Evolutionary conservation across 2,797 vertebrate genomes (phyloP), one percentile per base, ranked within the genome.

Genomic region (Poecilia gillii): DNA sequence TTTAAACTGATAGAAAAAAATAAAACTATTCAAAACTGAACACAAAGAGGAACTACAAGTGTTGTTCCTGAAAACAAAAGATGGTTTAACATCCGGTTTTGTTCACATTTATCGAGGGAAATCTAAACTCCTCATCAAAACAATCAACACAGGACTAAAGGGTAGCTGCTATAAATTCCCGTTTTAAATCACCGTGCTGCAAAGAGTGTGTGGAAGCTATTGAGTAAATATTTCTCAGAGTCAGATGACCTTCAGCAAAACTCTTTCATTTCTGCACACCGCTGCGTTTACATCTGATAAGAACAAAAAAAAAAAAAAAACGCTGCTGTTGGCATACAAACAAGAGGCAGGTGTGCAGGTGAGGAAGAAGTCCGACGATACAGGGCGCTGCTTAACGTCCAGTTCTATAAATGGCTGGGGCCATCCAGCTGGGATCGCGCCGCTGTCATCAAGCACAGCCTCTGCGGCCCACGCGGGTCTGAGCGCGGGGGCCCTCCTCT

Each of bases 351-450:
- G 62, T 80, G 74, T 70, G 86, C 88, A 93, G 88, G 89, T 92
- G 88, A 87, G 77, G 80, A 78, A 74, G 11, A 84, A 88, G 85
- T 83, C 89, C 83, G 90, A 83, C 92, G 90, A 84, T 92, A 87
- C 84, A 87, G 85, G 89, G 85, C 84, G 82, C 90, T 78, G 87
- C 90, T 95, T 90, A 90, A 94, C 90, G 93, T 93, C 90, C 92
- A 82, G 90, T 90, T 92, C 93, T 94, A 95, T 93, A 95, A 96
- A 95, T 94, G 93, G 94, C 93, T 93, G 75, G 1, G 25, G 88
- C 87, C 76, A 79, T 89, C 91, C 90, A 90, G 90, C 90, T 87
- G 90, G 93, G 94, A 93, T 93, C 73, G 85, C 74, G 78, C 87
- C 23, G 81, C 90, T 88, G 90, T 86, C 90, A 91, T 88, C 90